Conservation (phyloP, 2,113 vertebrate genomes). For the Lamprotornis superbus region DNA sequence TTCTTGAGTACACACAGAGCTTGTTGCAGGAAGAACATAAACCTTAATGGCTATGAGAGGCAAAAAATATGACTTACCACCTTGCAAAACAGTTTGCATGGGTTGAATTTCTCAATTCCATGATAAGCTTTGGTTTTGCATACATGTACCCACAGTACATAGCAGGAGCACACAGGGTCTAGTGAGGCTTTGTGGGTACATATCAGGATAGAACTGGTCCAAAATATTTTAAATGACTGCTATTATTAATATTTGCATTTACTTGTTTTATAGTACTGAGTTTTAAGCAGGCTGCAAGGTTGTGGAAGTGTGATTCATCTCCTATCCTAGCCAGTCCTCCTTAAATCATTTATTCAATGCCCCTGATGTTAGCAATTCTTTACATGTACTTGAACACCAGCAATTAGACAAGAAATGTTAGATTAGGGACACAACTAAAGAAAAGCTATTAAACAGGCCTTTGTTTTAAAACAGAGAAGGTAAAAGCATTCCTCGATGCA, state of each 20-base stretch:
- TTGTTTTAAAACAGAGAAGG: conserved; percentile 52
- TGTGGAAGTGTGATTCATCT: background rate
- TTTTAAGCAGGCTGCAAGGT: background rate
- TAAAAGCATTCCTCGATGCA: conserved; percentile 66
- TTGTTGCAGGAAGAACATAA: background rate
- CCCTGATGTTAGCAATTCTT: conserved; percentile 30
- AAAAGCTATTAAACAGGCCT: conserved; percentile 35
- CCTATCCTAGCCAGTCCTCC: conserved; percentile 1
- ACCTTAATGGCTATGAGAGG: background rate
- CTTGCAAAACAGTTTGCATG: background rate
- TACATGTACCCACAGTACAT: rapidly evolving
- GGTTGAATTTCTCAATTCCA: background rate
- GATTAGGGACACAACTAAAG: conserved; percentile 24
- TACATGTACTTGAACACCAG: conserved; percentile 28
- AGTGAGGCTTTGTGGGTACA: background rate
- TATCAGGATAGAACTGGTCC: background rate
- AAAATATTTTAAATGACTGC: background rate
- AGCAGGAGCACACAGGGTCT: background rate
- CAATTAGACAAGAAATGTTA: conserved; percentile 46
- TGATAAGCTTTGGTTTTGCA: background rate
- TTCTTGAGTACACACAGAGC: background rate
- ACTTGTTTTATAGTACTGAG: background rate
- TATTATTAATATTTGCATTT: background rate
- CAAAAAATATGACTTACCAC: background rate
- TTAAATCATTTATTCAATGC: conserved; percentile 26